phyloP scores from a whole-genome alignment of 2,888 invertebrate species.

The Drosophila siamana region DNA sequence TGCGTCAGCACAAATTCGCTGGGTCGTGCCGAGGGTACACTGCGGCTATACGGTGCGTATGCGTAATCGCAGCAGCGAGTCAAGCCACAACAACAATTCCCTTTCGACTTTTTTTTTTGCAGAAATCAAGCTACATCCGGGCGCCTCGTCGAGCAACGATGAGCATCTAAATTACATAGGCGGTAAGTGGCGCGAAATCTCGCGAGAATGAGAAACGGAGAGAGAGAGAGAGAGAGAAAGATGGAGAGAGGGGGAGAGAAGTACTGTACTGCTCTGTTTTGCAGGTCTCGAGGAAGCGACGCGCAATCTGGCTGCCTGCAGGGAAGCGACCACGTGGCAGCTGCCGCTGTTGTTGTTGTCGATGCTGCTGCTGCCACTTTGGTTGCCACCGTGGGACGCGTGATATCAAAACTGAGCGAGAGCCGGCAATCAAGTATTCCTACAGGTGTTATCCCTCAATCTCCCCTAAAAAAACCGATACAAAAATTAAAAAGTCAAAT shows the following conservation, averaged over 20 bases:
- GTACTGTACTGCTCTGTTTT: not conserved
- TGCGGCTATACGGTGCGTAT: slow-evolving; percentile 88
- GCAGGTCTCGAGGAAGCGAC: slow-evolving; percentile 75
- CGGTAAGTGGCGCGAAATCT: slow-evolving; percentile 59
- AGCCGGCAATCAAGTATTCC: slow-evolving; percentile 79
- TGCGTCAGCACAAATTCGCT: slow-evolving; percentile 90
- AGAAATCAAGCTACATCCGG: slow-evolving; percentile 86
- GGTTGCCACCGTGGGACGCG: slow-evolving; percentile 52
- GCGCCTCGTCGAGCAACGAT: slow-evolving; percentile 83
- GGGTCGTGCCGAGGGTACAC: slow-evolving; percentile 88
- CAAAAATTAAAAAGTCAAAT: not conserved
- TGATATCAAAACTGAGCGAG: slow-evolving; percentile 72
- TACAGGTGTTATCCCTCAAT: slow-evolving; percentile 65
- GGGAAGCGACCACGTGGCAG: slow-evolving; percentile 36
- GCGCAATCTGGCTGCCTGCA: slow-evolving; percentile 55
- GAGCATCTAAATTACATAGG: slow-evolving; percentile 84
- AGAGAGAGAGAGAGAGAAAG: too few species aligned
- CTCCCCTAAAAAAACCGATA: slow-evolving; percentile 29
- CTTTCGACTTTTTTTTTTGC: slow-evolving; percentile 29
- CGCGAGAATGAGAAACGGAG: not conserved
- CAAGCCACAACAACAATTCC: slow-evolving; percentile 28
- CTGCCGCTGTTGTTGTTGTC: slow-evolving; percentile 20
- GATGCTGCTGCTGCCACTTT: slow-evolving; percentile 37
- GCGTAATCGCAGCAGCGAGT: slow-evolving; percentile 66
- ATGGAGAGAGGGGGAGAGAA: too few species aligned